A percentile compares a stretch with the other conserved stretches of the same genome.
Evolutionary conservation across 2,888 invertebrate species (phyloP).

Genomic region (Erebia epiphron): DNA sequence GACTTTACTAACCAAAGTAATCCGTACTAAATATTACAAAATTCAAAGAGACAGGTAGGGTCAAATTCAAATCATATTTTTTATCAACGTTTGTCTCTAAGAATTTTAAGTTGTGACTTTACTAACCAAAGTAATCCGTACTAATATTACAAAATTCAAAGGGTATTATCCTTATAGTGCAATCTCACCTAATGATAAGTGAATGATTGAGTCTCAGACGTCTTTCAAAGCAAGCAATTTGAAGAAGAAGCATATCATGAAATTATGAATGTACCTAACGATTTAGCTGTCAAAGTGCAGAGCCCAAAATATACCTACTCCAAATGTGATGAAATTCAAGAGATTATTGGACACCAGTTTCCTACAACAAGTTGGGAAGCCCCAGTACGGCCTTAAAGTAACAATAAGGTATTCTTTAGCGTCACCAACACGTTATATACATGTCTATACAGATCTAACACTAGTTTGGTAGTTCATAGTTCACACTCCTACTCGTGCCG

Average conservation of each 20-base stretch:
- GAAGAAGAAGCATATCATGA: not conserved
- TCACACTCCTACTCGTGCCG: slow-evolving; percentile 46
- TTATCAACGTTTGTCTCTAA: too few species aligned
- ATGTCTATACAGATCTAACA: slow-evolving; percentile 52
- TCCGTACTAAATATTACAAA: too few species aligned
- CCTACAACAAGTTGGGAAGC: not conserved
- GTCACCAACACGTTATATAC: slow-evolving; percentile 47
- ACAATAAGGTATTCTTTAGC: slow-evolving; percentile 45
- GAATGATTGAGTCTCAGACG: too few species aligned
- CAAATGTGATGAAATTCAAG: not conserved
- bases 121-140: too few species aligned
- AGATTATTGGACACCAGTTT: not conserved
- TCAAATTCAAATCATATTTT: too few species aligned
- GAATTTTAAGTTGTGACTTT: too few species aligned
- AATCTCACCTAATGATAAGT: too few species aligned
- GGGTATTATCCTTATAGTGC: too few species aligned
- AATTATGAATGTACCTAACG: not conserved
- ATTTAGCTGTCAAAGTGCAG: not conserved
- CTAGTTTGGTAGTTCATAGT: slow-evolving; percentile 48
- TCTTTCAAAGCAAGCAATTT: too few species aligned
- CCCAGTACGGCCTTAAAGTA: slow-evolving; percentile 35
- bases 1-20: too few species aligned
- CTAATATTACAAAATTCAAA: too few species aligned
- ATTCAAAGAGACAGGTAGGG: too few species aligned
- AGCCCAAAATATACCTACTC: not conserved